phyloP scores from a whole-genome alignment of 2,113 vertebrate species.

The Dasyurus viverrinus region DNA sequence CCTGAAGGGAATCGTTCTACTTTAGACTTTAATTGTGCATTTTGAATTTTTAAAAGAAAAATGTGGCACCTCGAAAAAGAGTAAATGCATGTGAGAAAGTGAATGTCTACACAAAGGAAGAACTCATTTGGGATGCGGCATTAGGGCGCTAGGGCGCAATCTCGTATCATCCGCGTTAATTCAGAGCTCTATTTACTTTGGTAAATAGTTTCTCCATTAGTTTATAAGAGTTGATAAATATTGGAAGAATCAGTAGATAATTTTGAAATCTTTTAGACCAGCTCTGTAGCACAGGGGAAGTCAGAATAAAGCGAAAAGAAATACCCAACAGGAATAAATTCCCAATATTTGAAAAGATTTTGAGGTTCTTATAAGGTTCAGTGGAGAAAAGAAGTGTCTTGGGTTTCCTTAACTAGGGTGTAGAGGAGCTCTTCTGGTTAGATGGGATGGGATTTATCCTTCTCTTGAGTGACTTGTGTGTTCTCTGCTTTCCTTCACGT shows the following conservation, averaged over 20 bases:
- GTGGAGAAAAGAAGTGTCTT: not conserved
- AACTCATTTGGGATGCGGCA: not conserved
- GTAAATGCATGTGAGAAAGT: not conserved
- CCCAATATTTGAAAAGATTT: rapidly evolving
- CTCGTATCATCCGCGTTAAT: not conserved
- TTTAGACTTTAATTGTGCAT: not conserved
- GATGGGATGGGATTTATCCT: rapidly evolving
- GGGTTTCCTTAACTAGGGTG: rapidly evolving
- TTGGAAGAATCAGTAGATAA: rapidly evolving
- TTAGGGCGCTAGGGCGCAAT: not conserved
- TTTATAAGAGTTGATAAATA: not conserved
- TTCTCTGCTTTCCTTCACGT: not conserved
- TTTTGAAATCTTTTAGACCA: not conserved
- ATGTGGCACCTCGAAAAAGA: not conserved
- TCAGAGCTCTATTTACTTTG: not conserved
- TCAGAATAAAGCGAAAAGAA: not conserved
- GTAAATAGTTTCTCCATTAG: rapidly evolving
- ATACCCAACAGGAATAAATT: not conserved
- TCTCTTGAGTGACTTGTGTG: not conserved
- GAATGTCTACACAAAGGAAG: not conserved
- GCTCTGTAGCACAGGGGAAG: not conserved
- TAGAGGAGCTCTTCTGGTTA: not conserved
- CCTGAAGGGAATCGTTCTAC: not conserved
- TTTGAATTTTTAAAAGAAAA: not conserved
- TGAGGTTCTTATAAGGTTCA: rapidly evolving